Evolutionary conservation across 1,140 invertebrate genomes (phyloP).

Genomic region (Rhyacophila brunnea): DNA sequence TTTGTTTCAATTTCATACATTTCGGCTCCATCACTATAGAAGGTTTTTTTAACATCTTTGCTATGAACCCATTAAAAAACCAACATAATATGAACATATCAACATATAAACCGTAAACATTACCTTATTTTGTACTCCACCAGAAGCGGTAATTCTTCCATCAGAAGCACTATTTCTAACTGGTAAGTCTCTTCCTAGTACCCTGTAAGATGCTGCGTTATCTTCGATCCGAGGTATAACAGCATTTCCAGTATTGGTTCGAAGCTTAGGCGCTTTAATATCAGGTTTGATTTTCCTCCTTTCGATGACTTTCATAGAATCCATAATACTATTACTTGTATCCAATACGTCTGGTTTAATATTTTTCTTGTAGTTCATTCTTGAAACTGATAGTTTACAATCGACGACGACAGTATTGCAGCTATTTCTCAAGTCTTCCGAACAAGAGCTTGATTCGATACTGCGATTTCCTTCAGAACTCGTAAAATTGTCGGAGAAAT

Average conservation of each 20-base stretch:
- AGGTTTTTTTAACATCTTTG: no score
- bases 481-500: conserved; percentile 31
- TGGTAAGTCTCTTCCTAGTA: no score
- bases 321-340: conserved; percentile 5
- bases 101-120: no score
- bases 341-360: conserved; percentile 18
- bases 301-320: conserved; percentile 1
- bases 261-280: conserved; percentile 19
- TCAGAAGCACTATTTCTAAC: no score
- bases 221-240: no score
- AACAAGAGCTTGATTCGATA: conserved; percentile 17
- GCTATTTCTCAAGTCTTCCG: conserved; percentile 14
- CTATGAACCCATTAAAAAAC: no score
- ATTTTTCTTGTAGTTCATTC: neutral
- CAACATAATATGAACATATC: no score
- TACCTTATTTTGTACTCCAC: neutral
- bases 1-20: no score
- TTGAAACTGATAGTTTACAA: conserved; percentile 11
- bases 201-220: no score
- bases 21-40: no score
- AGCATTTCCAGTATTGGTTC: neutral
- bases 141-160: no score
- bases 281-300: conserved; percentile 19
- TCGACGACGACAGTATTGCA: conserved; percentile 5
- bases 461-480: conserved; percentile 27